Conservation (phyloP, 2,888 invertebrate genomes). For the Pemphredon lugubris region DNA sequence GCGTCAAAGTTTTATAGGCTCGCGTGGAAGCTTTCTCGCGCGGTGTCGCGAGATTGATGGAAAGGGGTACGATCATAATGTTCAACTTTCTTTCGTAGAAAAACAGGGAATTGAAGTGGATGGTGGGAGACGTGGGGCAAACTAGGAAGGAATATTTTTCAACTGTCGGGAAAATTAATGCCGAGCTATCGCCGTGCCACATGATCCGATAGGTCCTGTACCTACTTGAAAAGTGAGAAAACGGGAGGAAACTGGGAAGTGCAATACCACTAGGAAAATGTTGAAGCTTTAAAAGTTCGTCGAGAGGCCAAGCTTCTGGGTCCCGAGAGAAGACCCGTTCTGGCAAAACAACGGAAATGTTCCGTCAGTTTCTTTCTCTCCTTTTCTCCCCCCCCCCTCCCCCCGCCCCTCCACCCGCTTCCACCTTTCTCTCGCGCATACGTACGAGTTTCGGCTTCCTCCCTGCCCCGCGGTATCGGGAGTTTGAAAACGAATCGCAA, state of each 20-base stretch:
- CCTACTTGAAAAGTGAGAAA: constrained; percentile 23
- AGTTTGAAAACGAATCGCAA: constrained; percentile 57
- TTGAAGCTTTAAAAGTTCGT: constrained; percentile 59
- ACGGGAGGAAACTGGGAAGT: constrained; percentile 32
- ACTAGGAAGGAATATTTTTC: constrained; percentile 17
- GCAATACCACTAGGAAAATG: constrained; percentile 42
- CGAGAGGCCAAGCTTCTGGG: constrained; percentile 40
- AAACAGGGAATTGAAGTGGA: too few relatives aligned
- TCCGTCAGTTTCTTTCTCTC: constrained; percentile 10
- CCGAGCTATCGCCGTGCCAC: constrained; percentile 14
- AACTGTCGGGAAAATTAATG: constrained; percentile 34
- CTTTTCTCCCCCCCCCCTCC: too few relatives aligned
- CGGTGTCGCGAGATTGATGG: too few relatives aligned
- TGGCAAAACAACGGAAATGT: constrained; percentile 56
- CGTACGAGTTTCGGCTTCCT: background rate
- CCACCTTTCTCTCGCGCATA: background rate
- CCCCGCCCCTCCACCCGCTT: background rate
- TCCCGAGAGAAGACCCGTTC: constrained; percentile 25
- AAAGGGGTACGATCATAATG: too few relatives aligned
- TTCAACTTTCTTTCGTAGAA: too few relatives aligned
- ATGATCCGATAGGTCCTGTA: constrained; percentile 31
- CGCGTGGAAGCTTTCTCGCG: too few relatives aligned
- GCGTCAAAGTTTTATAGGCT: too few relatives aligned
- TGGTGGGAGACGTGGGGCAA: too few relatives aligned
- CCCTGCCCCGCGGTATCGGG: constrained; percentile 1